These are phyloP conservation scores for Rhagoletis zephyria DNA, from an alignment of 1,140 invertebrate genomes.

Conservation along the genomic window DNA sequence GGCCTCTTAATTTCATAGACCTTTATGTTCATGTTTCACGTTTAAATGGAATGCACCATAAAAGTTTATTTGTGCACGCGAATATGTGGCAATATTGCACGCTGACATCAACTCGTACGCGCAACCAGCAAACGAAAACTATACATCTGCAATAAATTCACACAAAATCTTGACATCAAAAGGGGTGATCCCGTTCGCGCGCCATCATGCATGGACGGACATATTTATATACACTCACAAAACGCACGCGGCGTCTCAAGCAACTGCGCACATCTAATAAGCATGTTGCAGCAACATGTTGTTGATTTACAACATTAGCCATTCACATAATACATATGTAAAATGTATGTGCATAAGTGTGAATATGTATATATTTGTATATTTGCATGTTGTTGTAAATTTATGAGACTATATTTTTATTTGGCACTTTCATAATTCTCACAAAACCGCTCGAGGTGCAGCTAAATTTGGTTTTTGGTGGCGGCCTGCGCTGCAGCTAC, in stretches of 20 bases:
- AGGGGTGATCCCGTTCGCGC: constrained; percentile 10
- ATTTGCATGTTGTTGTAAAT: constrained; percentile 13
- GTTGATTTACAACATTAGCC: constrained; percentile 9
- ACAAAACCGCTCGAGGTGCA: neutral
- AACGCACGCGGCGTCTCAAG: neutral
- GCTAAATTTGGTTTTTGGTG: neutral
- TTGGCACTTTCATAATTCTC: constrained; percentile 45
- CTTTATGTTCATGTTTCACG: too few species aligned
- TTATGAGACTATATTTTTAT: constrained; percentile 17
- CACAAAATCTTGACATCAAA: constrained; percentile 21
- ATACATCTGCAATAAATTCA: constrained; percentile 38
- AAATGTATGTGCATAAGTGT: neutral
- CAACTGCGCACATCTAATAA: neutral
- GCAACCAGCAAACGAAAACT: neutral
- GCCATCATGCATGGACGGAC: neutral
- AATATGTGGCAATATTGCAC: neutral
- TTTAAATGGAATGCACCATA: too few species aligned
- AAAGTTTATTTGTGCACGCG: too few species aligned
- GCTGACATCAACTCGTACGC: neutral
- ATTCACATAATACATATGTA: neutral
- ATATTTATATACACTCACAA: neutral
- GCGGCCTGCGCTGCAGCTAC: constrained; percentile 32
- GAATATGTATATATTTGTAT: neutral
- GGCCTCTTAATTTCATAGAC: too few species aligned
- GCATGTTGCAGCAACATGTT: constrained; percentile 48